Conservation (phyloP, 2,797 vertebrate species). For the Chanos chanos region DNA sequence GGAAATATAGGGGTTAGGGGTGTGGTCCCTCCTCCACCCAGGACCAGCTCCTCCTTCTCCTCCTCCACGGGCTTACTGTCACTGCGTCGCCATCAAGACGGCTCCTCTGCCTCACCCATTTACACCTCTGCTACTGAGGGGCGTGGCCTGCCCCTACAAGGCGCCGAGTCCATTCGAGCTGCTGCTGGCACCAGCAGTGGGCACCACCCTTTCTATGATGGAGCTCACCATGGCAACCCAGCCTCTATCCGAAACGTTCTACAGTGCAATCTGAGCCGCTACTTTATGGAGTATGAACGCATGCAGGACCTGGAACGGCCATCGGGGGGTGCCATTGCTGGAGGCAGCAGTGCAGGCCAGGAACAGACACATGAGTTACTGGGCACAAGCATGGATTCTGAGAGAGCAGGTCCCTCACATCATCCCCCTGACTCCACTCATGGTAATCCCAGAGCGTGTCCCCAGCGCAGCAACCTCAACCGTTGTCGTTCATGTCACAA, state of each 20-base stretch:
- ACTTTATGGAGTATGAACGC: constrained; percentile 96
- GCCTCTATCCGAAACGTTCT: constrained; percentile 89
- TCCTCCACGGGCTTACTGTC: constrained; percentile 92
- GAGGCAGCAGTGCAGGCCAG: constrained; percentile 51
- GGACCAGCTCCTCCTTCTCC: constrained; percentile 93
- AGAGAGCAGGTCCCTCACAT: constrained; percentile 84
- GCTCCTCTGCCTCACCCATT: constrained; percentile 86
- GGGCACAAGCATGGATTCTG: constrained; percentile 92
- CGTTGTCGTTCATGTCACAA: constrained; percentile 98
- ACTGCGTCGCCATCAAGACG: constrained; percentile 88
- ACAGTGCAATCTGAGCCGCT: constrained; percentile 95
- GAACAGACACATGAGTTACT: constrained; percentile 88
- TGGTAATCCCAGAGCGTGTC: constrained; percentile 73
- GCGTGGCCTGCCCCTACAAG: constrained; percentile 78
- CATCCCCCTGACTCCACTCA: constrained; percentile 48
- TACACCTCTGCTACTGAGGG: constrained; percentile 96
- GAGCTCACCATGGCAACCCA: constrained; percentile 72
- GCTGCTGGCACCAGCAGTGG: constrained; percentile 77
- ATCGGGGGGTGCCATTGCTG: constrained; percentile 55
- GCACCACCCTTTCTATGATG: constrained; percentile 74
- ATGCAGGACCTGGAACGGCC: constrained; percentile 92
- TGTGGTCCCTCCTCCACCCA: constrained; percentile 86
- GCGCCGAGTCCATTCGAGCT: constrained; percentile 61
- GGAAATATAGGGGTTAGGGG: constrained; percentile 54
- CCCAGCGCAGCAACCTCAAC: constrained; percentile 84